Base-by-base conservation (phyloP, 2,888 invertebrate species). In the Paralinhomoeus sp. region DNA sequence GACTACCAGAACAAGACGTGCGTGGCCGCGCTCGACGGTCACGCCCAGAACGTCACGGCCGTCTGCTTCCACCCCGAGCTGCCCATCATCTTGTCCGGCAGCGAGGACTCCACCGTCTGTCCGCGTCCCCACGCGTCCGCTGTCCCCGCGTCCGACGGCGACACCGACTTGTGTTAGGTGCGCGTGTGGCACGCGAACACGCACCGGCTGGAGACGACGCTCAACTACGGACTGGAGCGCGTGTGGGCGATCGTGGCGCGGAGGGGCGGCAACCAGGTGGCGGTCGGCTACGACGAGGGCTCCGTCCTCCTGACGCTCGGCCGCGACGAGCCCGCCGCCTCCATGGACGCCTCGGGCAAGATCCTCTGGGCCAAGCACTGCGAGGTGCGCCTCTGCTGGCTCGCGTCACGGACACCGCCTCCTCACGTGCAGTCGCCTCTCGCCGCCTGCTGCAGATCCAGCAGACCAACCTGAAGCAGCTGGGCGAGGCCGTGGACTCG, bases 1-100 rank as follows among this genome's bases (percentile, higher is more conserved):
- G 97, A 97, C 62, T 99, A 99, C 64, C 72, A 97, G 67, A 97
- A 93, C 67, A 97, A 97, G 69, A 91, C 89, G 0, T 97, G 93
- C 64, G 93, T 97, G 0, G 93, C 97, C 64, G 93, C 93, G 0
- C 69, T 97, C 48, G 91, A 93, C 66, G 77, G 93, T 0, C 97
- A 97, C 67, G 80, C 84, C 0, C 85, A 89, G 62, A 97, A 97
- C 62, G 83, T 97, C 43, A 66, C 70, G 1, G 67, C 71, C 51
- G 93, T 93, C 1, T 80, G 81, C 47, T 99, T 97, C 69, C 97
- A 99, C 68, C 93, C 97, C 0, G 93, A 93, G 62, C 68, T 97
- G 49, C 97, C 97, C 0, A 82, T 99, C 50, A 77, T 97, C 46
- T 67, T 97, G 52, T 91, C 89, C 1, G 97, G 59, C 37, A 53